These are phyloP conservation scores for Drosophila lowei DNA, from an alignment of 1,140 invertebrate genomes.

Conservation along the genomic window DNA sequence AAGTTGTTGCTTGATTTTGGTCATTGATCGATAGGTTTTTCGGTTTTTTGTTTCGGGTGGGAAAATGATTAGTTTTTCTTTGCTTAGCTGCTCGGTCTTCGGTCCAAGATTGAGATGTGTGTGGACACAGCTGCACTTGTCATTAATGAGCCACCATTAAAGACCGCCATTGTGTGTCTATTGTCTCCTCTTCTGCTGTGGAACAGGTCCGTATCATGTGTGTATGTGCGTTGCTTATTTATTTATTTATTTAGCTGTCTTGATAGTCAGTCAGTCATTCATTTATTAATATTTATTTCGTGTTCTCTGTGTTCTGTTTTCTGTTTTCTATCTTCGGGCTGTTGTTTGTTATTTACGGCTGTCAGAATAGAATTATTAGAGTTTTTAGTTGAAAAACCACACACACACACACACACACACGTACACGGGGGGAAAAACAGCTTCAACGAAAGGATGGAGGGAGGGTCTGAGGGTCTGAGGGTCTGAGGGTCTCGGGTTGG, in stretches of 20 bases:
- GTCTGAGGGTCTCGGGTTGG: background rate
- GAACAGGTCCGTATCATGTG: slow-evolving; percentile 57
- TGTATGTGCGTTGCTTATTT: slow-evolving; percentile 56
- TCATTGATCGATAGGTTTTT: no score
- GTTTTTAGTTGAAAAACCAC: slow-evolving; percentile 4
- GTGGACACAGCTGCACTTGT: slow-evolving; percentile 44
- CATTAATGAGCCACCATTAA: slow-evolving; percentile 70
- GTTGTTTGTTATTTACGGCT: slow-evolving; percentile 36
- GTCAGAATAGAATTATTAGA: slow-evolving; percentile 17
- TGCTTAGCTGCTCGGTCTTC: no score
- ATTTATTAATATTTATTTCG: slow-evolving; percentile 69
- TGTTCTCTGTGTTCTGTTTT: background rate
- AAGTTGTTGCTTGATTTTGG: no score
- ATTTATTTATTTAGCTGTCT: slow-evolving; percentile 73
- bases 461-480: background rate
- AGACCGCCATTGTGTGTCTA: slow-evolving; percentile 18
- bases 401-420: slow-evolving; percentile 8
- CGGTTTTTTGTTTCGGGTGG: no score
- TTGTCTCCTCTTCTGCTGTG: slow-evolving; percentile 1
- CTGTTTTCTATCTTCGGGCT: slow-evolving; percentile 3
- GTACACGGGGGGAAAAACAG: background rate
- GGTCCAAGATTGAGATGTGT: no score
- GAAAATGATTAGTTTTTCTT: no score
- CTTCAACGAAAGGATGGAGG: background rate
- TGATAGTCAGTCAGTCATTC: slow-evolving; percentile 59